Percentiles rank a stretch among this genome's conserved stretches.
phyloP scores from a whole-genome alignment of 2,113 vertebrate genomes.

The Pungitius pungitius region DNA sequence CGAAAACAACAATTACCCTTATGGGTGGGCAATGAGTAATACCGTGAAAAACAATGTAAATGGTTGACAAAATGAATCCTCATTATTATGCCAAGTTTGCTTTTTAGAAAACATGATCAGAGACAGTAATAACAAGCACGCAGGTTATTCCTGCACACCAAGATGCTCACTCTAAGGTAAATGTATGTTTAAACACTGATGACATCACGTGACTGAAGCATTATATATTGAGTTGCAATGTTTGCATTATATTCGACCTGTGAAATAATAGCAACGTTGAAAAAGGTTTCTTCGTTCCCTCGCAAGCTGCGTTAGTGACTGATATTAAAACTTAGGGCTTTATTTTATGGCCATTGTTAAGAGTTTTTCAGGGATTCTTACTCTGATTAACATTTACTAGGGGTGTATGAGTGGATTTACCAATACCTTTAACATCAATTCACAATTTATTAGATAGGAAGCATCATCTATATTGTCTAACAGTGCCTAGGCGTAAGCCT shows the following conservation, averaged over 20 bases:
- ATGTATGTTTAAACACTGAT: not conserved
- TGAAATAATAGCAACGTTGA: not conserved
- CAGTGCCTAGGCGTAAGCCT: not conserved
- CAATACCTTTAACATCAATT: not conserved
- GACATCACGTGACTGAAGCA: not conserved
- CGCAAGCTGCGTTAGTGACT: not conserved
- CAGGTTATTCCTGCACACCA: not conserved
- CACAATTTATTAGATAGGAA: not conserved
- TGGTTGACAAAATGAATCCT: not conserved
- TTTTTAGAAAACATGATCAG: not conserved
- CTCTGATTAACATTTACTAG: slow-evolving; percentile 12
- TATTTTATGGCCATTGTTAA: not conserved
- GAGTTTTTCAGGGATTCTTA: not conserved
- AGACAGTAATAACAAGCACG: slow-evolving; percentile 2
- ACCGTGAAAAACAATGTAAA: slow-evolving; percentile 30
- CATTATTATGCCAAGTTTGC: slow-evolving; percentile 12
- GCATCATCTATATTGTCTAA: not conserved
- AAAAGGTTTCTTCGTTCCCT: not conserved
- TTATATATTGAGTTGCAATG: not conserved
- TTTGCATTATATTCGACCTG: not conserved
- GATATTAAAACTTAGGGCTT: not conserved
- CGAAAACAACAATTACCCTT: slow-evolving; percentile 36
- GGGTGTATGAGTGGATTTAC: not conserved
- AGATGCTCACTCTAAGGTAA: not conserved
- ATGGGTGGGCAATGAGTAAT: slow-evolving; percentile 20